Conservation (phyloP, 92 coral and sea anemone genomes). For the Phymanthus crucifer region DNA sequence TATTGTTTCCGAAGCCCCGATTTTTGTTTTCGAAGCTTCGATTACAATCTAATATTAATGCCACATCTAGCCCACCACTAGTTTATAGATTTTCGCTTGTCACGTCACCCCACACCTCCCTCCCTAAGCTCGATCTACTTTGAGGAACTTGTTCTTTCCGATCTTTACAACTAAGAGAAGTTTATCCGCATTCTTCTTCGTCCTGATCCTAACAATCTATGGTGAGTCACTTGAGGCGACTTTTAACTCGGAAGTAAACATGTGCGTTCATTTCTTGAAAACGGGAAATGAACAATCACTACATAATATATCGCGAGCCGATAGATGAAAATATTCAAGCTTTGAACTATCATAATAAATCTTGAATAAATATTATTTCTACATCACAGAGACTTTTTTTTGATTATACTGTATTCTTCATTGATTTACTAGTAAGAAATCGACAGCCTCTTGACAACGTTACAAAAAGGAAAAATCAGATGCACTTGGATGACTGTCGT, state of each 20-base stretch:
- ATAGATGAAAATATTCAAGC: background rate
- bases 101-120: background rate
- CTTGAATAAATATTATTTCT: too few species aligned
- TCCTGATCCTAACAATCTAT: background rate
- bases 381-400: too few species aligned
- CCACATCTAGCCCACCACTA: too few species aligned
- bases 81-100: too few species aligned
- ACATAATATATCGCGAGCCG: background rate
- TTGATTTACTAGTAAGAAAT: too few species aligned
- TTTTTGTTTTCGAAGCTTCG: too few species aligned
- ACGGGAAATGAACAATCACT: background rate
- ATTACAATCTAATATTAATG: too few species aligned
- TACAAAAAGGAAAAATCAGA: too few species aligned
- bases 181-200: background rate
- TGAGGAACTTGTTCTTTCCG: background rate
- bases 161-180: background rate
- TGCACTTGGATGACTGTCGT: too few species aligned
- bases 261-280: background rate
- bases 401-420: too few species aligned
- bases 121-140: background rate
- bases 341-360: background rate
- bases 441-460: too few species aligned
- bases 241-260: background rate
- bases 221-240: background rate
- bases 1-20: too few species aligned